Evolutionary conservation across 2,113 vertebrate species (phyloP).

Genomic region (Leucopsar rothschildi): DNA sequence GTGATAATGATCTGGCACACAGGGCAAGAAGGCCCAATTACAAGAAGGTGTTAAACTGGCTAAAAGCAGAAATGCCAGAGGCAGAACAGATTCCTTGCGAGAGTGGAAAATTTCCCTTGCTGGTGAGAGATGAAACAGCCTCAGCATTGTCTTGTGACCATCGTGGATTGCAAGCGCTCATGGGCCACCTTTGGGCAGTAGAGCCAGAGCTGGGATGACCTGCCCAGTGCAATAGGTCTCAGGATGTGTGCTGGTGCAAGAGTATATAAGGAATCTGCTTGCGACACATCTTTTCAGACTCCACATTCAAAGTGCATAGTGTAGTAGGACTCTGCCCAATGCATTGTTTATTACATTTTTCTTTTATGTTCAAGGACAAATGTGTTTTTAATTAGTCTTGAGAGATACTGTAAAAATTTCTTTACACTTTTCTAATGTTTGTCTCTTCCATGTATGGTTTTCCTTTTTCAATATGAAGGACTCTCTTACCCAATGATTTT

Average conservation of each 20-base stretch:
- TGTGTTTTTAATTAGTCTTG: fast-evolving
- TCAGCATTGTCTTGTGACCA: background rate
- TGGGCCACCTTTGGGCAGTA: background rate
- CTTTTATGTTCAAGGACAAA: background rate
- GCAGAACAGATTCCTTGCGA: background rate
- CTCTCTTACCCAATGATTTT: background rate
- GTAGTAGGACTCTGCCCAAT: background rate
- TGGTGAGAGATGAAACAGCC: background rate
- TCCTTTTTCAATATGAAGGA: background rate
- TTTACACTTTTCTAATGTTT: background rate
- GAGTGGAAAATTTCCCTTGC: background rate
- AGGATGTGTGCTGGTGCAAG: background rate
- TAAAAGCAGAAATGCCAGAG: background rate
- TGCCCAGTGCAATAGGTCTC: fast-evolving
- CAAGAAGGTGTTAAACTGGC: background rate
- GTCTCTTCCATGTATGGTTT: background rate
- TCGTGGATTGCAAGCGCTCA: background rate
- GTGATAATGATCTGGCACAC: background rate
- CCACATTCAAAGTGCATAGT: fast-evolving
- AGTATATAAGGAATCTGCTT: background rate
- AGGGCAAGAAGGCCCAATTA: background rate
- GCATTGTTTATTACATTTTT: background rate
- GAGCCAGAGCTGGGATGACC: background rate
- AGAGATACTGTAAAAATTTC: background rate
- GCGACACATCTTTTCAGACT: background rate